Evolutionary conservation across 2,888 invertebrate genomes (phyloP).

Genomic region (Agapostemon virescens): DNA sequence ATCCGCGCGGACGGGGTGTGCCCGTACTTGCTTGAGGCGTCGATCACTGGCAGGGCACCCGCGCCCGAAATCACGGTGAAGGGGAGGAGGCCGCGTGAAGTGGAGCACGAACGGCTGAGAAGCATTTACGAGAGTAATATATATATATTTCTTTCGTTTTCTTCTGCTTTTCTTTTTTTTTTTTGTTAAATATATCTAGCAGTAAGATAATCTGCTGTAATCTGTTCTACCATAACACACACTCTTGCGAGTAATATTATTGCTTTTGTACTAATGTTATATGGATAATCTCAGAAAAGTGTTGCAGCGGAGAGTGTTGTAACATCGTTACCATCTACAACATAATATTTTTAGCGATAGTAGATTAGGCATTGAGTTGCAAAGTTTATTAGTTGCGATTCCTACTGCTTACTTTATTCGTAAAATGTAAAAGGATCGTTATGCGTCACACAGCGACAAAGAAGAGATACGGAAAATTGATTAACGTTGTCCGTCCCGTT

Average conservation of each 20-base stretch:
- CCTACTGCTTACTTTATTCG: conserved; percentile 5
- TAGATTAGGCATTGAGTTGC: not conserved
- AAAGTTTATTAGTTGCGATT: conserved; percentile 19
- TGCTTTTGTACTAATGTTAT: conserved; percentile 45
- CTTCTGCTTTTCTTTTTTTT: not conserved
- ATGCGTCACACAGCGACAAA: conserved; percentile 15
- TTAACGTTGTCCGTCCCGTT: conserved; percentile 14
- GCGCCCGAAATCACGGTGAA: too few species aligned
- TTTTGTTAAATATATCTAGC: conserved; percentile 19
- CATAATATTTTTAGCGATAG: not conserved
- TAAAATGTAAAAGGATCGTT: conserved; percentile 9
- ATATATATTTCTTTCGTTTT: conserved; percentile 8
- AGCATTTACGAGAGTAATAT: too few species aligned
- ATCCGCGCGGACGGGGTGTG: too few species aligned
- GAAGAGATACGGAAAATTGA: conserved; percentile 28
- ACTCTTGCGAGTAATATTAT: conserved; percentile 37
- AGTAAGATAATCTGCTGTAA: conserved; percentile 23
- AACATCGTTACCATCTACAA: conserved; percentile 11
- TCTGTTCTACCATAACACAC: conserved; percentile 20
- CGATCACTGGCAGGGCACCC: too few species aligned
- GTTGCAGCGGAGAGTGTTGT: not conserved
- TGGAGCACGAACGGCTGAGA: too few species aligned
- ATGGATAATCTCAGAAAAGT: conserved; percentile 16
- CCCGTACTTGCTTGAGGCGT: too few species aligned
- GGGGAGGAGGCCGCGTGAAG: too few species aligned